Base-by-base conservation (phyloP, 2,888 invertebrate genomes). In the Agrilus cyanescens region DNA sequence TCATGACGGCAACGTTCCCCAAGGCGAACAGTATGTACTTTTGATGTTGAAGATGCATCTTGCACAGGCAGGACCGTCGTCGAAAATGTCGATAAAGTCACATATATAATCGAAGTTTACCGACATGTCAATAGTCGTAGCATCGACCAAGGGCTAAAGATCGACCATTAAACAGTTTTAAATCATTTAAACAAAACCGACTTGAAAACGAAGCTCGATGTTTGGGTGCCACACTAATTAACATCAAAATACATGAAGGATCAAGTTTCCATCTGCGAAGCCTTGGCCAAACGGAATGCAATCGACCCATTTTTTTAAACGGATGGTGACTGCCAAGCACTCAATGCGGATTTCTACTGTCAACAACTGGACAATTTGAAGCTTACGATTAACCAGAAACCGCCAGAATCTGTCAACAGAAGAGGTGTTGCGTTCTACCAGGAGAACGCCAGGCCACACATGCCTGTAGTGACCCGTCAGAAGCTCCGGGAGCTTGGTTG, bases 11-110 rank as follows among this genome's bases (percentile, higher is more conserved):
- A n/a, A n/a, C n/a, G n/a, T n/a, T n/a, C n/a, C n/a, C n/a, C n/a
- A n/a, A n/a, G n/a, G n/a, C n/a, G n/a, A n/a, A n/a, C n/a, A n/a
- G n/a, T n/a, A n/a, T n/a, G n/a, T n/a, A n/a, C n/a, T n/a, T n/a
- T n/a, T n/a, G n/a, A n/a, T n/a, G n/a, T n/a, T n/a, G n/a, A n/a
- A n/a, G n/a, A n/a, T n/a, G n/a, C n/a, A n/a, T n/a, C n/a, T n/a
- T n/a, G n/a, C n/a, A n/a, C n/a, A n/a, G n/a, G n/a, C n/a, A n/a
- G n/a, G n/a, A n/a, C n/a, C n/a, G n/a, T n/a, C n/a, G n/a, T 36
- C 36, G 36, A 36, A 12, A 36, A 36, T 36, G 36, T 36, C 4
- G 36, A 36, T 36, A 36, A 36, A 36, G 18, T 5, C 36, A 36
- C 18, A 18, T 16, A n/a, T 16, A 16, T 15, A 18, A n/a, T 36